Evolutionary conservation across 1,140 invertebrate genomes (phyloP), one percentile per base, ranked within the genome.

Genomic region (Drosophila cardini): DNA sequence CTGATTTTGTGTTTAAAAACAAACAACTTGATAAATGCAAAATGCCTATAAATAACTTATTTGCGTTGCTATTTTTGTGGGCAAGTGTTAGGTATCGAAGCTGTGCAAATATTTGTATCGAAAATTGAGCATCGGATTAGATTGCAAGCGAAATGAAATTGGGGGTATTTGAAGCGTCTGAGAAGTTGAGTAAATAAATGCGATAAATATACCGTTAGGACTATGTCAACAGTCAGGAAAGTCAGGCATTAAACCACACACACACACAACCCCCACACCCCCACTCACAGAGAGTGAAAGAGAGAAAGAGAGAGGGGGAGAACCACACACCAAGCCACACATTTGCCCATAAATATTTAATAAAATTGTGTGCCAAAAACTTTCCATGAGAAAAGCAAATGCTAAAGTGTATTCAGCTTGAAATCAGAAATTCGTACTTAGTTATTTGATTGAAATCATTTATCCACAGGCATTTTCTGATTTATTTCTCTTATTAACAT

Each of bases 41-140:
- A 70, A 74, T 57, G 58, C 36, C 67, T 70, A 74, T 70, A 74
- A 74, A 74, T 74, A 74, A 70, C 16, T 50, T 43, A 63, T 63
- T 48, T 26, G 5, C 21, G 42, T 38, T 9, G 9, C 34, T 71
- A 75, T 71, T 71, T 71, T 60, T 71, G 64, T 67, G 34, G 13
- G 57, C 56, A 74, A 67, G 72, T 74, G 72, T 74, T 74, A 58
- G 58, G 65, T 57, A 61, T 62, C 65, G 58, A 74, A 40, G 32
- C 38, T 56, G 55, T 65, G 69, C 56, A 76, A 76, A 76, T 76
- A 76, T 76, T 76, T 65, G 32, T 26, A 15, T 11, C 72, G 38
- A 62, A 72, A 76, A 76, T 72, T 76, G 73, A 76, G 73, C 70
- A 76, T 72, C 48, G 69, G 69, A 72, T 76, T 76, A 56, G 32